These are phyloP conservation scores for Moxostoma hubbsi DNA, from an alignment of 2,797 vertebrate genomes.

Conservation along the genomic window DNA sequence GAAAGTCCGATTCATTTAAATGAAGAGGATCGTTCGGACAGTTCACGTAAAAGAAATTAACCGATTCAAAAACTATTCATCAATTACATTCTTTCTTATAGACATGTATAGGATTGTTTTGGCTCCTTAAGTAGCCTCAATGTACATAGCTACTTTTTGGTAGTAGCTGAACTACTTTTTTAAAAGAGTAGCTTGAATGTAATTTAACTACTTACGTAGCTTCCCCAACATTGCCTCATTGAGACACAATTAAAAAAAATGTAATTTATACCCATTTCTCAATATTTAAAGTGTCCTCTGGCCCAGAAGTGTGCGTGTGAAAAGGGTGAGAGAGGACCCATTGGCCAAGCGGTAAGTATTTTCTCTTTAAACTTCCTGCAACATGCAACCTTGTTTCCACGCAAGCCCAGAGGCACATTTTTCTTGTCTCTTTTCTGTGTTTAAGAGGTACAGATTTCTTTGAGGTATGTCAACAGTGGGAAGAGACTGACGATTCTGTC, in stretches of 20 bases:
- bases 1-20: too few relatives aligned
- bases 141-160: too few relatives aligned
- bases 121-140: too few relatives aligned
- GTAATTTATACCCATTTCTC: constrained; percentile 48
- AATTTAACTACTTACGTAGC: not conserved
- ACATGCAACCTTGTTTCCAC: constrained; percentile 30
- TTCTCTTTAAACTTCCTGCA: constrained; percentile 37
- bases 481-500: constrained; percentile 51
- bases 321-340: constrained; percentile 87
- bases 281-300: constrained; percentile 82
- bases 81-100: too few relatives aligned
- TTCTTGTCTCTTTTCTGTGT: constrained; percentile 18
- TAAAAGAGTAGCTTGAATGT: too few relatives aligned
- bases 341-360: constrained; percentile 85
- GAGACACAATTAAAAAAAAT: too few relatives aligned
- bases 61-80: too few relatives aligned
- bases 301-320: constrained; percentile 84
- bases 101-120: too few relatives aligned
- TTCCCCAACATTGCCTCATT: not conserved
- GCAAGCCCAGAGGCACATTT: constrained; percentile 44
- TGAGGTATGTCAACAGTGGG: constrained; percentile 33
- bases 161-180: too few relatives aligned
- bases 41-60: too few relatives aligned
- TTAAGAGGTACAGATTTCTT: constrained; percentile 37
- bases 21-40: too few relatives aligned